Evolutionary conservation across 1,140 invertebrate species (phyloP), one percentile per base, ranked within the genome.

Genomic region (Sycobia sp.): DNA sequence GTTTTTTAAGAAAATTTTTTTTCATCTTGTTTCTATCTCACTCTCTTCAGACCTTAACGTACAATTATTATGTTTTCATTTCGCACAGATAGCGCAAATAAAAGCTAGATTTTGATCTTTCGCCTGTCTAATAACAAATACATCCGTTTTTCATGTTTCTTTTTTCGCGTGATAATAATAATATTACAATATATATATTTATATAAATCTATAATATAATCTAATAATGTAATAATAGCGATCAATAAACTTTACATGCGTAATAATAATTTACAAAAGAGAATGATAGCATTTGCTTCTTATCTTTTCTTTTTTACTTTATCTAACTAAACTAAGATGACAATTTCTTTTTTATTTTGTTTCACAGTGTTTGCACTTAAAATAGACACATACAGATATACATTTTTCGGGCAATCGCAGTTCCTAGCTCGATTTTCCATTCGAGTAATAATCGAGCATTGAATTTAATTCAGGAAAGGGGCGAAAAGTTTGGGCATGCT

Each of bases 181-280:
- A 57, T 29, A 57, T 58, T 57, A 65, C 22, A 56, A 56, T 56
- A 63, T 56, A 55, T 63, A 63, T 56, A 55, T 63, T 56, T 56
- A 55, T 63, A 63, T 56, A 55, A 57, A 50, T 57, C 16, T 57
- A 64, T 65, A 43, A 69, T 69, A 67, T 69, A 62, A 69, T 62
- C 36, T 72, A 73, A 64, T 71, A 69, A 69, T 69, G 65, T 50
- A 66, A 64, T 62, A 67, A 71, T 57, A 67, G 47, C 69, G 63
- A 50, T 69, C 66, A 25, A 65, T 71, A 58, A 69, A 74, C 61
- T 78, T 78, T 77, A 78, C 76, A 77, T 55, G 44, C 71, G 57
- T 18, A 34, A 32, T 55, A 67, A 67, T 66, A 78, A 75, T 76
- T 69, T 78, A 79, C 73, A 79, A 74, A 74, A 73, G 49, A 69